Conservation (phyloP, 53 echinoderm and acorn worm species). For the Apostichopus leukothele region DNA sequence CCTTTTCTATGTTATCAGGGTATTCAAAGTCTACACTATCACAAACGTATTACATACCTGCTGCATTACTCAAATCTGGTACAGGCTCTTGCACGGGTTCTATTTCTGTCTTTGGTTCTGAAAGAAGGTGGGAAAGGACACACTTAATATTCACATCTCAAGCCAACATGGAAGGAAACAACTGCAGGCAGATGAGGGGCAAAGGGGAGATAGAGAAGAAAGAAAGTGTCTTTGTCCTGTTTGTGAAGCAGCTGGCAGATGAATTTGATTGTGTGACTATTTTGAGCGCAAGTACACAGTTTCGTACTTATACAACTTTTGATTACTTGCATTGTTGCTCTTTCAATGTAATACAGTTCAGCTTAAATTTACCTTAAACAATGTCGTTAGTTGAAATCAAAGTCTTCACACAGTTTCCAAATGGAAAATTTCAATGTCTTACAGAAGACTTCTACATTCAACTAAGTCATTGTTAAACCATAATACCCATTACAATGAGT, state of each 20-base stretch:
- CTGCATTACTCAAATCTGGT: constrained; percentile 49
- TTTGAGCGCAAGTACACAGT: not conserved
- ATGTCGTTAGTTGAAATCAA: not conserved
- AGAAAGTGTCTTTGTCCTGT: constrained; percentile 19
- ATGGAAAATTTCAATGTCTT: not conserved
- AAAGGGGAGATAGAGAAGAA: constrained; percentile 5
- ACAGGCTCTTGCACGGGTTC: constrained; percentile 34
- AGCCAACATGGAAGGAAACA: not conserved
- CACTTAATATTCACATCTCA: not conserved
- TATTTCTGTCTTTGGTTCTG: constrained; percentile 27
- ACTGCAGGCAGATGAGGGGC: not conserved
- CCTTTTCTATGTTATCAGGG: not conserved
- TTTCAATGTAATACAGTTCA: not conserved
- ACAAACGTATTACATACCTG: constrained; percentile 19
- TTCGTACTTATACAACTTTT: not conserved
- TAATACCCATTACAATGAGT: not conserved
- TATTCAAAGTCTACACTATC: not conserved
- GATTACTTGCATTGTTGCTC: constrained; percentile 5
- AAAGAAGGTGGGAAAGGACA: constrained; percentile 46
- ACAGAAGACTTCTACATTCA: constrained; percentile 42
- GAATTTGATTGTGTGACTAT: not conserved
- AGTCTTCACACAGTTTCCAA: not conserved
- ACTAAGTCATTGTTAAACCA: constrained; percentile 3
- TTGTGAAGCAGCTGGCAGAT: constrained; percentile 34
- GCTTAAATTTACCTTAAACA: not conserved